phyloP scores from a whole-genome alignment of 2,888 invertebrate genomes.

The Unio delphinus region DNA sequence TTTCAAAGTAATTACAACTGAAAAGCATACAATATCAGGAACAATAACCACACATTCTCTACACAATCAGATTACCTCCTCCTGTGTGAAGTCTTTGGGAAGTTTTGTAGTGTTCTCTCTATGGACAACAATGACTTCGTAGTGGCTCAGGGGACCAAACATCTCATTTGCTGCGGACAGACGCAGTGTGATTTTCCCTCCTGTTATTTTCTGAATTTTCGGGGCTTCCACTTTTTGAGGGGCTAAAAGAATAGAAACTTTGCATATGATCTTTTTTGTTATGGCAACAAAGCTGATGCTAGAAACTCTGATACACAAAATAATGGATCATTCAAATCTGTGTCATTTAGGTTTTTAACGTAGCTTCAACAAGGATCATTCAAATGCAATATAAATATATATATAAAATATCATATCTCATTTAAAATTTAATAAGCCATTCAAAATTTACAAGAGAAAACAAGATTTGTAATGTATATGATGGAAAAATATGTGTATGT shows the following conservation, averaged over 20 bases:
- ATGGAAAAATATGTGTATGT: too few species aligned
- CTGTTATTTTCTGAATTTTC: slow-evolving; percentile 28
- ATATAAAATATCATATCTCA: background rate
- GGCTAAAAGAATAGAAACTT: slow-evolving; percentile 37
- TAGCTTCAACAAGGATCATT: background rate
- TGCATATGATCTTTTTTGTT: background rate
- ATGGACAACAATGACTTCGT: slow-evolving; percentile 95
- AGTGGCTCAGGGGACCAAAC: slow-evolving; percentile 97
- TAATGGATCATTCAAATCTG: background rate
- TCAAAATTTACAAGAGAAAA: too few species aligned
- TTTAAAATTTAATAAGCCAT: background rate
- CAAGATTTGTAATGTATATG: too few species aligned
- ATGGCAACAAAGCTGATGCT: background rate
- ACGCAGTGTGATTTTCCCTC: slow-evolving; percentile 47
- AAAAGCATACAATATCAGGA: too few species aligned
- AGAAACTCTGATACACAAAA: background rate
- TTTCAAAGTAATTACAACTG: too few species aligned
- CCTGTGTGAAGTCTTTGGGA: slow-evolving; percentile 81
- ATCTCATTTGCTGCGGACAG: slow-evolving; percentile 86
- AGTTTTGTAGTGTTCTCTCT: slow-evolving; percentile 80
- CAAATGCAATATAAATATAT: background rate
- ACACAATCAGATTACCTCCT: slow-evolving; percentile 43
- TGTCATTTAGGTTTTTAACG: background rate
- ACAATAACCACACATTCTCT: too few species aligned
- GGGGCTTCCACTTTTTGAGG: slow-evolving; percentile 52